Percentiles rank a stretch among this genome's conserved stretches.
phyloP scores from a whole-genome alignment of 2,888 invertebrate genomes.

The Seladonia tumulorum region DNA sequence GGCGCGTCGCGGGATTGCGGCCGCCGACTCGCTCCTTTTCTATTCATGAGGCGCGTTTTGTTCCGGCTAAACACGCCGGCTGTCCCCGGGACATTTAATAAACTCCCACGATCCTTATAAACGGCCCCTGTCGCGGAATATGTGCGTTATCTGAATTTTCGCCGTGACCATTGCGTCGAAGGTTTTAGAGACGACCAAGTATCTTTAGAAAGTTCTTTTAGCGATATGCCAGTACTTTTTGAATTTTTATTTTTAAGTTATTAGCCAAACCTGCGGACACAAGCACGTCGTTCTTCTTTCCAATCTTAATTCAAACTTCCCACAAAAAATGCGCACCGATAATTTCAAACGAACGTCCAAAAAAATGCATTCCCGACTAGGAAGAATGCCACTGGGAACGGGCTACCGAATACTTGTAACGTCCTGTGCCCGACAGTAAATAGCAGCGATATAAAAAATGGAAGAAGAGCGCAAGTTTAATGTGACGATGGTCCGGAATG shows the following conservation, averaged over 20 bases:
- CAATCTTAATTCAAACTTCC: background rate
- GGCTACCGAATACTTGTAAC: background rate
- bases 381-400: background rate
- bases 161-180: too few relatives aligned
- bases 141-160: background rate
- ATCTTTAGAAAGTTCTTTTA: background rate
- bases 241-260: too few relatives aligned
- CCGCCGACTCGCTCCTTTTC: conserved; percentile 7
- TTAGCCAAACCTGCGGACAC: background rate
- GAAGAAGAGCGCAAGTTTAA: background rate
- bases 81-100: conserved; percentile 25
- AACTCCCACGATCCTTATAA: conserved; percentile 6
- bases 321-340: background rate
- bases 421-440: background rate
- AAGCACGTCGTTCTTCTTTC: background rate
- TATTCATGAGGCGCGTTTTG: conserved; percentile 33
- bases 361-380: background rate
- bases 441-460: background rate
- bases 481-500: background rate
- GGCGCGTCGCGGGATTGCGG: conserved; percentile 21
- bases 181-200: too few relatives aligned
- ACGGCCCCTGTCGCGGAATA: background rate
- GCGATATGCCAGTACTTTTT: background rate
- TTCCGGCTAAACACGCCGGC: background rate
- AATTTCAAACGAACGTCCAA: background rate